Conservation (phyloP, 2,797 vertebrate species). For the Coendou prehensilis region DNA sequence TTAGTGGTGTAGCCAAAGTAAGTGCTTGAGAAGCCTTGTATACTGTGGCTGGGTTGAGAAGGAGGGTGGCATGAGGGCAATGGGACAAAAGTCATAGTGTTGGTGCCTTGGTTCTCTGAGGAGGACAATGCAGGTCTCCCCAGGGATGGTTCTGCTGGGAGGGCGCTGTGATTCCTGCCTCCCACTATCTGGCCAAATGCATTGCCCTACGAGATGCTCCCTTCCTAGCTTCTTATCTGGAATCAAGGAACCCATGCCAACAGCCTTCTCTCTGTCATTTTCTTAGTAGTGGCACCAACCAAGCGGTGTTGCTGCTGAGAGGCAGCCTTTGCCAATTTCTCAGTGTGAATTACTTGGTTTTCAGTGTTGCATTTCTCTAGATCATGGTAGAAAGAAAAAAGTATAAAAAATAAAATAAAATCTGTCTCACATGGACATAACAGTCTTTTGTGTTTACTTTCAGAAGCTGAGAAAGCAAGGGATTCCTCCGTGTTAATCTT, state of each 20-base stretch:
- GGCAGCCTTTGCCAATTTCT: not conserved
- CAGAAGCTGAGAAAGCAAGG: not conserved
- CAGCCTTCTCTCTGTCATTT: not conserved
- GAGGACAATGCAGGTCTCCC: not conserved
- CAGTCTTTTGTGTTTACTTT: not conserved
- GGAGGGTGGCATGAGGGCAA: not conserved
- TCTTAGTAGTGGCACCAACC: not conserved
- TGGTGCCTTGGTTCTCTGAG: not conserved
- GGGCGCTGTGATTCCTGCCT: no score
- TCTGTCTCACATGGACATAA: no score
- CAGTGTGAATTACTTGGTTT: not conserved
- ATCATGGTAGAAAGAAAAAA: not conserved
- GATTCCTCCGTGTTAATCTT: not conserved
- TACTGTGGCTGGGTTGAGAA: not conserved
- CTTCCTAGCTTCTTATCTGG: not conserved
- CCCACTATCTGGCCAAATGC: not conserved
- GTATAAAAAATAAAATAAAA: not conserved
- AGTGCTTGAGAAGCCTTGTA: not conserved
- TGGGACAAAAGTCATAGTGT: accelerated
- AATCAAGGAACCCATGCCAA: not conserved
- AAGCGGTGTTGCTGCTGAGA: not conserved
- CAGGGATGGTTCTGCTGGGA: not conserved
- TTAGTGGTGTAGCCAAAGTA: not conserved
- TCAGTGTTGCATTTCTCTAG: not conserved
- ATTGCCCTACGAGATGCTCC: no score